phyloP scores from a whole-genome alignment of 2,113 vertebrate species.

The Poecilia latipinna region DNA sequence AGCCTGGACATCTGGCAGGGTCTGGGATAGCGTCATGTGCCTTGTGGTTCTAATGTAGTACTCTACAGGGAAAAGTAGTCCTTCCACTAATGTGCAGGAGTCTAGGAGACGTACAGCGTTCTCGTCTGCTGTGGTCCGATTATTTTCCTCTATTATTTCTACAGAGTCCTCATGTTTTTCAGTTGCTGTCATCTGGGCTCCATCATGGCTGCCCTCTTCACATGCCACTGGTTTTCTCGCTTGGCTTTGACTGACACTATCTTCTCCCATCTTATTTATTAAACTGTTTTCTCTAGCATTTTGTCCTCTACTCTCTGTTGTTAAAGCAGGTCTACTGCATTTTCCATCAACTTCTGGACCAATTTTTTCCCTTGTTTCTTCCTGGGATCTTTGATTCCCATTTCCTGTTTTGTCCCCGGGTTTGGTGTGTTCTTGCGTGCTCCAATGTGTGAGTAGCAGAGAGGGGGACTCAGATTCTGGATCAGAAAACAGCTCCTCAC shows the following conservation, averaged over 20 bases:
- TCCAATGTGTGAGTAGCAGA: slow-evolving; percentile 64
- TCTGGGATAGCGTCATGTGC: slow-evolving; percentile 63
- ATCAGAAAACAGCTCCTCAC: slow-evolving; percentile 39
- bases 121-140: neutral
- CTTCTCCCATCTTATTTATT: neutral
- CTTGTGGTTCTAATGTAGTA: slow-evolving; percentile 75
- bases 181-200: slow-evolving; percentile 3
- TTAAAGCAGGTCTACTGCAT: neutral
- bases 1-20: slow-evolving; percentile 65
- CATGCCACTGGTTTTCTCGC: neutral
- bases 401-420: neutral
- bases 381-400: neutral
- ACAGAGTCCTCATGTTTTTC: neutral
- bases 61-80: slow-evolving; percentile 69
- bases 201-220: neutral
- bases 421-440: slow-evolving; percentile 17
- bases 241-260: neutral
- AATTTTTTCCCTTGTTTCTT: neutral
- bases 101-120: slow-evolving; percentile 25
- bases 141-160: slow-evolving; percentile 23
- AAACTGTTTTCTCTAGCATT: neutral
- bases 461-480: slow-evolving; percentile 52
- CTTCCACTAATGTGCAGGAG: slow-evolving; percentile 69
- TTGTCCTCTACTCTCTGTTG: neutral
- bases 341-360: neutral